A percentile compares a stretch with the other conserved stretches of the same genome.
Evolutionary conservation across 2,888 invertebrate species (phyloP).

Genomic region (Limnephilus rhombicus): DNA sequence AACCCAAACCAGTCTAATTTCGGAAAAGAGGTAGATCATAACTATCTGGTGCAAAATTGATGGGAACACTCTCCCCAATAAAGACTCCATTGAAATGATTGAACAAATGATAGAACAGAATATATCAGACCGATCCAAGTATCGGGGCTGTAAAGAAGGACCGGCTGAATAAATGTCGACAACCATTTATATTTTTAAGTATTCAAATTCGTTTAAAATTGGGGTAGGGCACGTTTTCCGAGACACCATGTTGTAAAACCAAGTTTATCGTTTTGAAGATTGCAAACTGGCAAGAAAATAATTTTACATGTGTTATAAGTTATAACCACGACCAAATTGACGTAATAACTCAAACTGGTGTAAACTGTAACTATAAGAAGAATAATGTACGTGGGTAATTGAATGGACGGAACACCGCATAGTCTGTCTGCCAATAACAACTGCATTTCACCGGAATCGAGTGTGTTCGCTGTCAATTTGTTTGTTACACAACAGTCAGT

Average conservation of each 20-base stretch:
- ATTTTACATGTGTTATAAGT: not conserved
- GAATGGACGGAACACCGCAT: not conserved
- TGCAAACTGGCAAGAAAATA: not conserved
- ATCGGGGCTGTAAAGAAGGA: too few species aligned
- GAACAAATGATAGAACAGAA: too few species aligned
- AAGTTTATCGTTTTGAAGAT: not conserved
- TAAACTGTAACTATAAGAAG: not conserved
- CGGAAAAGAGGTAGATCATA: too few species aligned
- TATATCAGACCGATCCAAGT: too few species aligned
- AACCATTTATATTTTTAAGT: not conserved
- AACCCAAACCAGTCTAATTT: too few species aligned
- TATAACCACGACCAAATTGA: too few species aligned
- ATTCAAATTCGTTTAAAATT: not conserved
- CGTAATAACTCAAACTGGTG: not conserved
- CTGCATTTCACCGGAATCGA: not conserved
- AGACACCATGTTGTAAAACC: not conserved
- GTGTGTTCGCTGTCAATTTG: not conserved
- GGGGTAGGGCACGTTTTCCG: not conserved
- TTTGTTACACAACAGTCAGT: slow-evolving; percentile 1
- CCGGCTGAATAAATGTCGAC: too few species aligned
- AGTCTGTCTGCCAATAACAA: not conserved
- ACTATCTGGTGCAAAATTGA: too few species aligned
- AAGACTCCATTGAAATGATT: too few species aligned
- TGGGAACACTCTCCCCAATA: too few species aligned
- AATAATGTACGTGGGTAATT: not conserved